Evolutionary conservation across 2,113 vertebrate genomes (phyloP), one percentile per base, ranked within the genome.

Genomic region (Rhea americana): DNA sequence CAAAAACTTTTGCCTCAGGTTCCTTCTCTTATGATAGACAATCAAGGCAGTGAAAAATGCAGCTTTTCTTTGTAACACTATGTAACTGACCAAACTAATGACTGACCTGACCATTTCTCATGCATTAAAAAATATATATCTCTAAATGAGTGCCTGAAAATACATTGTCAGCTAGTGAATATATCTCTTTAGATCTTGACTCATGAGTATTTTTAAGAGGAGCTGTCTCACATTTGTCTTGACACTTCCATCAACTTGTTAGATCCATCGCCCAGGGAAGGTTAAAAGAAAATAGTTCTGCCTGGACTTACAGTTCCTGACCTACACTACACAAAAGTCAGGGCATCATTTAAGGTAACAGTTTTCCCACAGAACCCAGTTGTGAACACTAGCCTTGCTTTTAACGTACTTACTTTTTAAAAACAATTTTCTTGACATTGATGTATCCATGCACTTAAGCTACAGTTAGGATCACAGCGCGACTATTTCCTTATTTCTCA

Each of bases 371-470:
- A 89, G 75, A 95, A 89, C 9, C 9, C 22, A 61, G 43, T 62
- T 78, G 61, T 48, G 59, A 89, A 59, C 26, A n/a, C 41, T 22
- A 87, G 48, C 45, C 59, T 93, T 77, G n/a, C 16, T 85, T 93
- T 91, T 76, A 93, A 67, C 9, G 5, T 72, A 71, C 39, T 86
- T 75, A 75, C 83, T 58, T 81, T 93, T 56, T 84, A 86, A 94
- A 95, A 95, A 92, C 65, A 72, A 77, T 86, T 89, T 94, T 80
- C 61, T 77, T 84, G 75, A 91, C 85, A 83, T 93, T 94, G 77
- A 85, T 85, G 13, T 87, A 88, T 95, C 81, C 89, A 4, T 74
- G 51, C 75, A 88, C 89, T 95, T 91, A 93, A 82, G 63, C 72
- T 55, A 37, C 58, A 90, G 84, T 82, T 50, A 78, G 26, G 50